Evolutionary conservation across 2,888 invertebrate species (phyloP).

Genomic region (Arctia plantaginis): DNA sequence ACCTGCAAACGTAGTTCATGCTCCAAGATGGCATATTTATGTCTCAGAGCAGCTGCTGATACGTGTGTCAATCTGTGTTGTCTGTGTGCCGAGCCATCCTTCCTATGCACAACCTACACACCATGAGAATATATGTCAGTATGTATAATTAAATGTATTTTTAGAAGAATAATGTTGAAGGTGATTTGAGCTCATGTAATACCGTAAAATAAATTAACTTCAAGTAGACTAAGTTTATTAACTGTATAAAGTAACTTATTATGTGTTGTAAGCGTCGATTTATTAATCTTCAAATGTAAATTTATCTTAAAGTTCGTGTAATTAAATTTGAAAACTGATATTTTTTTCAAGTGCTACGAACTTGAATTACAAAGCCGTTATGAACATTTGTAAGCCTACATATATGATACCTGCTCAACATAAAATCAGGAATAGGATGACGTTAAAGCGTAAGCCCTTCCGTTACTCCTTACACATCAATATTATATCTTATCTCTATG

Average conservation of each 20-base stretch:
- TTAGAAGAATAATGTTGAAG: neutral
- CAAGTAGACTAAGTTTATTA: neutral
- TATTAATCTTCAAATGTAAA: neutral
- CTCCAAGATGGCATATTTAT: conserved; percentile 83
- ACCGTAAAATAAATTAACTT: too few species aligned
- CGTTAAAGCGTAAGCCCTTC: conserved; percentile 57
- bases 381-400: conserved; percentile 55
- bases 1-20: conserved; percentile 83
- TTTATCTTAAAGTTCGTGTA: neutral
- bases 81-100: conserved; percentile 69
- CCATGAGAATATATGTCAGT: conserved; percentile 23
- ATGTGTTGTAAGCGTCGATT: neutral
- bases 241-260: neutral
- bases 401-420: conserved; percentile 44
- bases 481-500: conserved; percentile 50
- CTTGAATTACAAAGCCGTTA: conserved; percentile 60
- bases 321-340: neutral
- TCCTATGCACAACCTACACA: conserved; percentile 80
- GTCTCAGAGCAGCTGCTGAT: conserved; percentile 78
- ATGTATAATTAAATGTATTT: neutral
- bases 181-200: neutral
- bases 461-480: conserved; percentile 33
- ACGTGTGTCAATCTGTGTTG: conserved; percentile 77
- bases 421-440: conserved; percentile 49
- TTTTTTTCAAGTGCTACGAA: conserved; percentile 6